phyloP scores from a whole-genome alignment of 2,113 vertebrate species.

The Fulica atra region DNA sequence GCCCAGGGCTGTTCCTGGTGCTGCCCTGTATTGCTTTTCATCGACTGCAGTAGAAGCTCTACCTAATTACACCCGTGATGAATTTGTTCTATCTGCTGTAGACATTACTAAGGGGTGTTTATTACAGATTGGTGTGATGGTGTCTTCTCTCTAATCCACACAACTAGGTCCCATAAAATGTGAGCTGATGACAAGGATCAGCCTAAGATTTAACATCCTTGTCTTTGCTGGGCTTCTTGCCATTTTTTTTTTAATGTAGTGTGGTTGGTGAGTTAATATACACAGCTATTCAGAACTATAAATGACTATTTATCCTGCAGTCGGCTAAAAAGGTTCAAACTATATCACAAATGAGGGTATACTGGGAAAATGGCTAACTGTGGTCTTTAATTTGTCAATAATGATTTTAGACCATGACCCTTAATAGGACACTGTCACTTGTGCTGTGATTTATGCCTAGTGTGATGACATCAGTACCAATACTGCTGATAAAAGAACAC shows the following conservation, averaged over 20 bases:
- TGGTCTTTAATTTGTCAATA: constrained; percentile 92
- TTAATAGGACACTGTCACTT: constrained; percentile 97
- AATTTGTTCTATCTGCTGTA: constrained; percentile 20
- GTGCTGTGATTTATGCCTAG: constrained; percentile 94
- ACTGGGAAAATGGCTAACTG: constrained; percentile 76
- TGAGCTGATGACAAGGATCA: neutral
- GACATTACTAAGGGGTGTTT: neutral
- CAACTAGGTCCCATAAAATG: neutral
- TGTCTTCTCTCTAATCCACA: neutral
- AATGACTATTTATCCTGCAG: constrained; percentile 76
- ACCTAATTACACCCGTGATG: neutral
- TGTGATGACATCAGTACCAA: constrained; percentile 92
- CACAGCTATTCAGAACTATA: constrained; percentile 54
- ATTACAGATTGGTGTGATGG: neutral
- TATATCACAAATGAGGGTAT: constrained; percentile 70
- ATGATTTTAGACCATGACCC: constrained; percentile 87
- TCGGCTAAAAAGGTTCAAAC: constrained; percentile 64
- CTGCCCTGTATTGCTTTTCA: neutral
- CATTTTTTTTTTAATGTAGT: neutral
- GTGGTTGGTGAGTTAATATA: constrained; percentile 43
- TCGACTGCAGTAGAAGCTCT: neutral
- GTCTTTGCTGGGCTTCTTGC: neutral
- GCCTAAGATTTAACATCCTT: neutral
- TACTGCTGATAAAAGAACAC: constrained; percentile 96
- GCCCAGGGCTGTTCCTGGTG: neutral